Conservation (phyloP, 37 sponge, comb jelly and placozoan genomes). For the Cladorhizidae sp. region DNA sequence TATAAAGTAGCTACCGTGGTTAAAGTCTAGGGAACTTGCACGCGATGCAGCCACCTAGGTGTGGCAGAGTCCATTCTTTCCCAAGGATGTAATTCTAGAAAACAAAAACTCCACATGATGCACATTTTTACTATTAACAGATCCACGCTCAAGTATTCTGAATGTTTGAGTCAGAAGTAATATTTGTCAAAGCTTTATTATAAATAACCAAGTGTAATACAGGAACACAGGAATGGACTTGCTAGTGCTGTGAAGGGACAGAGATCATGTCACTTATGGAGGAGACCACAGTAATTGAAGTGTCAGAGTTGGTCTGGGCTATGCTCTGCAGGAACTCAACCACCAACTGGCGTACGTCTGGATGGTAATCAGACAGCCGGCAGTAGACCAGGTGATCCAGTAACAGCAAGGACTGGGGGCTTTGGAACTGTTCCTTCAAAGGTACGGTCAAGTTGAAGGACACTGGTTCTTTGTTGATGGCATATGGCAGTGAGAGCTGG, state of each 20-base stretch:
- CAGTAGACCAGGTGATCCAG: constrained; percentile 27
- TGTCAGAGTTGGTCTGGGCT: background rate
- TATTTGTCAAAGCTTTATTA: too few relatives aligned
- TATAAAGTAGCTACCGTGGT: too few relatives aligned
- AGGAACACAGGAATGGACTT: too few relatives aligned
- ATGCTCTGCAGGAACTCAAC: constrained; percentile 15
- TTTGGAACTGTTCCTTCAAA: constrained; percentile 30
- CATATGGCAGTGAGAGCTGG: constrained; percentile 12
- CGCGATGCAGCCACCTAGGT: too few relatives aligned
- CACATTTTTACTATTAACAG: too few relatives aligned
- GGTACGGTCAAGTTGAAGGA: constrained; percentile 21
- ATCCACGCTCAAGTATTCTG: too few relatives aligned
- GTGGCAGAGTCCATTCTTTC: too few relatives aligned
- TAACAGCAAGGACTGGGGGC: background rate
- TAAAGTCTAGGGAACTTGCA: too few relatives aligned
- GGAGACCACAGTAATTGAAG: background rate
- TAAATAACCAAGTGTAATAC: too few relatives aligned
- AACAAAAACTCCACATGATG: too few relatives aligned
- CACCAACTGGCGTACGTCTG: constrained; percentile 11
- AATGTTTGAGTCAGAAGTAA: too few relatives aligned
- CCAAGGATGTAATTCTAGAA: too few relatives aligned
- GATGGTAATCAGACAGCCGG: constrained; percentile 17
- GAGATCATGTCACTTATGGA: constrained; percentile 42
- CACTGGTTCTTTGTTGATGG: background rate
- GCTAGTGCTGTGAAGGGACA: background rate